Conservation (phyloP, 1,140 invertebrate species). For the Andricus grossulariae region DNA sequence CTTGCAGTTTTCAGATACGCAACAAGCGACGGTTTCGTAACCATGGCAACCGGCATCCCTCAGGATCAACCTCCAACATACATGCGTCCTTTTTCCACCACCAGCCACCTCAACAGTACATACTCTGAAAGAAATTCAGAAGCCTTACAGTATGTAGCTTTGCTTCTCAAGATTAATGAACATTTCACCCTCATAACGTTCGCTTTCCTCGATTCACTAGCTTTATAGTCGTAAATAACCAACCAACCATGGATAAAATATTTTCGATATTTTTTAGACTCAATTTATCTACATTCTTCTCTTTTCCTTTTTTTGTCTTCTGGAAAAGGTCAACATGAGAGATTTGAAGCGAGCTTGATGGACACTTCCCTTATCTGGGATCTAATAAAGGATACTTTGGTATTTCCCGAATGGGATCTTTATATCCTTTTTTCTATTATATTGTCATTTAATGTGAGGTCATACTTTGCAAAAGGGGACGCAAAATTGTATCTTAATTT, state of each 20-base stretch:
- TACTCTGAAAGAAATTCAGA: background rate
- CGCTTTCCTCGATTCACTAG: slow-evolving; percentile 9
- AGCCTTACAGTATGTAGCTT: background rate
- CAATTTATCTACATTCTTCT: background rate
- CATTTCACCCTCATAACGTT: background rate
- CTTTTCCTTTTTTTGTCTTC: background rate
- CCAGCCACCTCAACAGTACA: background rate
- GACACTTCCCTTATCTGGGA: background rate
- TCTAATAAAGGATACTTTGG: background rate
- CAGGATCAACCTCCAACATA: slow-evolving; percentile 21
- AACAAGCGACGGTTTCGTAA: slow-evolving; percentile 25
- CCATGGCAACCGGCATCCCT: slow-evolving; percentile 33
- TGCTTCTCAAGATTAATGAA: slow-evolving; percentile 24
- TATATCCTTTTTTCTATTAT: background rate
- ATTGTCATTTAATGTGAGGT: background rate
- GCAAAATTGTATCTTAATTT: too few species aligned
- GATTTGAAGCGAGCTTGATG: background rate
- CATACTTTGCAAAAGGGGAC: too few species aligned
- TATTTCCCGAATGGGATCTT: background rate
- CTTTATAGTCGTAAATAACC: slow-evolving; percentile 24
- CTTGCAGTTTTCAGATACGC: slow-evolving; percentile 30
- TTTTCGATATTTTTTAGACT: background rate
- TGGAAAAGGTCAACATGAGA: background rate
- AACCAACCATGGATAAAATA: slow-evolving; percentile 1
- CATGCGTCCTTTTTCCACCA: slow-evolving; percentile 27